phyloP scores from a whole-genome alignment of 2,797 vertebrate species.

The Melanotaenia pygmaea region DNA sequence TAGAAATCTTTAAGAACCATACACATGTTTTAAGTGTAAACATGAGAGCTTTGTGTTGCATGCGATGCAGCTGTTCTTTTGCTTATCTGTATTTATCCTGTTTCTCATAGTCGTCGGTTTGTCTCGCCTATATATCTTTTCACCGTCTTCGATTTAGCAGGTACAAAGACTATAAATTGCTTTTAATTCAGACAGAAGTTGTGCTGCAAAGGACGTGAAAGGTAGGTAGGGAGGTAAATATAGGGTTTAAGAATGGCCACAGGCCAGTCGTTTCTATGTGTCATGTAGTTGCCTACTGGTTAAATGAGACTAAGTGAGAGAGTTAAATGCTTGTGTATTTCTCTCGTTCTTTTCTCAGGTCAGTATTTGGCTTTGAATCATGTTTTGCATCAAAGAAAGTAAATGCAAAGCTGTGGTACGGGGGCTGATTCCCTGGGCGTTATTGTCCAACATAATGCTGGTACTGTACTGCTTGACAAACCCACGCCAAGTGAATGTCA shows the following conservation, averaged over 20 bases:
- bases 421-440: conserved; percentile 82
- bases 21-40: conserved; percentile 72
- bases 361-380: conserved; percentile 12
- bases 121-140: background rate
- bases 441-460: conserved; percentile 87
- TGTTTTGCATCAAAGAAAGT: conserved; percentile 71
- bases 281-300: background rate
- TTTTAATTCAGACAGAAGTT: background rate
- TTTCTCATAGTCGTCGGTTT: background rate
- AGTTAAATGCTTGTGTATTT: background rate
- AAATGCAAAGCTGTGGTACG: conserved; percentile 78
- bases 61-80: conserved; percentile 29
- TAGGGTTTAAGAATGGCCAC: background rate
- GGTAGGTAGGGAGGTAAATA: conserved; percentile 6
- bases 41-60: conserved; percentile 39
- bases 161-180: background rate
- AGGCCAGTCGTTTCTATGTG: too few relatives aligned
- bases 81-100: background rate
- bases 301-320: background rate
- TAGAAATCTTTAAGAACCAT: conserved; percentile 11
- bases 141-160: background rate
- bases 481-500: conserved; percentile 73
- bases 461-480: conserved; percentile 84
- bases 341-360: conserved; percentile 37
- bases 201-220: background rate